Evolutionary conservation across 1,140 invertebrate species (phyloP).

Genomic region (Cylas formicarius): DNA sequence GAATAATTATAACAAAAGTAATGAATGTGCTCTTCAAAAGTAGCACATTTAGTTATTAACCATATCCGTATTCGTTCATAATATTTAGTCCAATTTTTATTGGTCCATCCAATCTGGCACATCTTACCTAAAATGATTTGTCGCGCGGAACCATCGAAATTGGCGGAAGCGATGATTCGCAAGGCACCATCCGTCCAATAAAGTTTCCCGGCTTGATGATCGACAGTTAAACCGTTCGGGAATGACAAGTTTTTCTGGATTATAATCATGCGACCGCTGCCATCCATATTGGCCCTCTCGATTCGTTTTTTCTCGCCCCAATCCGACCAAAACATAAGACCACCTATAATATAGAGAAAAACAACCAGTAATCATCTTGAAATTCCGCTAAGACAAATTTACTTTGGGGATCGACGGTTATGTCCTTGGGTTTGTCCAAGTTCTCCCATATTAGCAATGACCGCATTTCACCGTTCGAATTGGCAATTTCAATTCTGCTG

Average conservation of each 20-base stretch:
- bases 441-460: conserved; percentile 71
- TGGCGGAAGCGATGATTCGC: conserved; percentile 73
- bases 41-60: too few species aligned
- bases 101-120: background rate
- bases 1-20: too few species aligned
- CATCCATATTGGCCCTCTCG: conserved; percentile 83
- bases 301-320: conserved; percentile 79
- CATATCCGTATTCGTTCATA: too few species aligned
- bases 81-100: too few species aligned
- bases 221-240: conserved; percentile 77
- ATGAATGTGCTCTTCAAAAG: too few species aligned
- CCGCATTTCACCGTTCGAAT: conserved; percentile 67
- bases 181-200: conserved; percentile 80
- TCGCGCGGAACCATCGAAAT: conserved; percentile 70
- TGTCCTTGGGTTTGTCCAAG: conserved; percentile 75
- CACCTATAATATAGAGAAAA: conserved; percentile 44
- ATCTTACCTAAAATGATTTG: conserved; percentile 55
- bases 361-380: background rate
- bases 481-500: conserved; percentile 75
- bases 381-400: conserved; percentile 10
- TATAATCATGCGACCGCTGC: conserved; percentile 56
- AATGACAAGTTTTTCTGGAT: conserved; percentile 65
- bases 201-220: conserved; percentile 59
- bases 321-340: conserved; percentile 83
- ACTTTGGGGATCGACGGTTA: conserved; percentile 74